Conservation (phyloP, 37 sponge, comb jelly and placozoan species). For the Spongia lamella region DNA sequence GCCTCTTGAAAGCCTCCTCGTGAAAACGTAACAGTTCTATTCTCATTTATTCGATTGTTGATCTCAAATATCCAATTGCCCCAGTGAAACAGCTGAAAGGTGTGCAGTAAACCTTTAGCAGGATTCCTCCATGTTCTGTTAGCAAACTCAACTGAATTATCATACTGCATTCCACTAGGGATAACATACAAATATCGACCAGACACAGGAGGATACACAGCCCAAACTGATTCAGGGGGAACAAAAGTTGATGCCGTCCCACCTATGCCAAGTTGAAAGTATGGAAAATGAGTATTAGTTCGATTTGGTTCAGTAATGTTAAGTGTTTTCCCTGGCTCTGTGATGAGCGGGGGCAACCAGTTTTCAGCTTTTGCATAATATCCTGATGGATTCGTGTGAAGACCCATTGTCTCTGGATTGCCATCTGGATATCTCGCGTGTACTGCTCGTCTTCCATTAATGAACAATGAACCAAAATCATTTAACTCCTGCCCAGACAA, state of each 20-base stretch:
- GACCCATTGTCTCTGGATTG: constrained; percentile 66
- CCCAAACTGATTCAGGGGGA: constrained; percentile 48
- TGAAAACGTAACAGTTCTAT: constrained; percentile 25
- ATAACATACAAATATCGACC: constrained; percentile 30
- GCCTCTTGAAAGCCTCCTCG: constrained; percentile 54
- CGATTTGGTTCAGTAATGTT: constrained; percentile 22
- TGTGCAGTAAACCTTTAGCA: constrained; percentile 19
- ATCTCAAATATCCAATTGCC: constrained; percentile 55
- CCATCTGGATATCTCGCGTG: constrained; percentile 79
- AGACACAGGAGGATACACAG: constrained; percentile 11
- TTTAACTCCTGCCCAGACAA: constrained; percentile 16
- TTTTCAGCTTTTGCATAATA: constrained; percentile 2
- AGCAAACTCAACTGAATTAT: constrained; percentile 8
- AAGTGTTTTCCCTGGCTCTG: constrained; percentile 22
- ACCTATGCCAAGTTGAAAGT: constrained; percentile 42
- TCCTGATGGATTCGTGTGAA: constrained; percentile 11
- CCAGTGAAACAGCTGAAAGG: constrained; percentile 43
- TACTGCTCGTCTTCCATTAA: constrained; percentile 46
- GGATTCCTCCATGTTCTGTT: constrained; percentile 34
- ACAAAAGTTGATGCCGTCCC: constrained; percentile 25
- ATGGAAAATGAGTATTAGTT: constrained; percentile 11
- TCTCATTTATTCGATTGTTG: constrained; percentile 6
- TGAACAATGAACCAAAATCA: constrained; percentile 37
- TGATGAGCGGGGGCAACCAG: constrained; percentile 27
- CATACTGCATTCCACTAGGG: constrained; percentile 39